Conservation (phyloP, 2,797 vertebrate genomes). For the Morus bassanus region DNA sequence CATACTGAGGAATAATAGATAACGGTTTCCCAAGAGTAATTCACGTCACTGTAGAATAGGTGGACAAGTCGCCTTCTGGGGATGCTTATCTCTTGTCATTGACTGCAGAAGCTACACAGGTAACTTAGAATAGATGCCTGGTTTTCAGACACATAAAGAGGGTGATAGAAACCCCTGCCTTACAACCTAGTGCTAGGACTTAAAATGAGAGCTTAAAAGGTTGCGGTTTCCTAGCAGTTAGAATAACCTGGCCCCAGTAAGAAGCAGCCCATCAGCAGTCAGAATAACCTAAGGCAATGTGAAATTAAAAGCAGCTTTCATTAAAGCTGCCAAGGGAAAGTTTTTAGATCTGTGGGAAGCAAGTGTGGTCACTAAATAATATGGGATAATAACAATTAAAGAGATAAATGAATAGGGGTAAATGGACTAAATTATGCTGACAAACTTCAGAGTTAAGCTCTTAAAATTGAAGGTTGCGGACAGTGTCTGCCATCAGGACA, state of each 20-base stretch:
- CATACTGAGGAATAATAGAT: slow-evolving; percentile 1
- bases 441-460: neutral
- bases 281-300: neutral
- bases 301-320: slow-evolving; percentile 32
- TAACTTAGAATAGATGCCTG: neutral
- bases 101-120: neutral
- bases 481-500: neutral
- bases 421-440: neutral
- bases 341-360: neutral
- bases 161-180: neutral
- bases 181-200: neutral
- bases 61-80: slow-evolving; percentile 32
- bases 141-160: neutral
- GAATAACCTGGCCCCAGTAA: neutral
- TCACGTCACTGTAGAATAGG: slow-evolving; percentile 1
- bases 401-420: neutral
- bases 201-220: neutral
- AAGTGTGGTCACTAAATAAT: neutral
- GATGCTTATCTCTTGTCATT: slow-evolving; percentile 14
- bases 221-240: neutral
- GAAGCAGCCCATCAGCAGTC: neutral
- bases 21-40: slow-evolving; percentile 33
- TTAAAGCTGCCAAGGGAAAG: neutral
- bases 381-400: neutral
- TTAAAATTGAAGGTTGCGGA: neutral